Evolutionary conservation across 53 echinoderm and acorn worm genomes (phyloP).

Genomic region (Henricia sp.): DNA sequence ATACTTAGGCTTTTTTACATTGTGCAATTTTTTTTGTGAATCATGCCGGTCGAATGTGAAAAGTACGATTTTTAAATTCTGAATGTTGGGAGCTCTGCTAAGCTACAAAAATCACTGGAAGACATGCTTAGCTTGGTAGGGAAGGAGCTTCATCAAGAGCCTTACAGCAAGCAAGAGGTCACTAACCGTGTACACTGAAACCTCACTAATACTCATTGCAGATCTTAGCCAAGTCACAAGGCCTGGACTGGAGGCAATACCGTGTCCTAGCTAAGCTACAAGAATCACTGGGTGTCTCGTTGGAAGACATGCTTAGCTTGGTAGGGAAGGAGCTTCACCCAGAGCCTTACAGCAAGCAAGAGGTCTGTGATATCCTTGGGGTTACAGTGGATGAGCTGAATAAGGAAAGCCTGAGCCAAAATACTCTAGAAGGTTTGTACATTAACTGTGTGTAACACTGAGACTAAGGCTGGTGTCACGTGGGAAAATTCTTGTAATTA

Average conservation of each 20-base stretch:
- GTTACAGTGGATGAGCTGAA: constrained; percentile 86
- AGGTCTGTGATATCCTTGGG: constrained; percentile 80
- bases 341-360: constrained; percentile 80
- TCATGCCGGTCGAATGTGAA: too few species aligned
- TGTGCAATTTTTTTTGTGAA: too few species aligned
- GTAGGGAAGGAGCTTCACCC: constrained; percentile 71
- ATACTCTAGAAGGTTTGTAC: constrained; percentile 91
- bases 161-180: constrained; percentile 85
- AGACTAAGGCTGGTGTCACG: too few species aligned
- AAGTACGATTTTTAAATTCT: too few species aligned
- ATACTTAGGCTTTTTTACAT: too few species aligned
- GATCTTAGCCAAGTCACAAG: constrained; percentile 90
- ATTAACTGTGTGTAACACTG: too few species aligned
- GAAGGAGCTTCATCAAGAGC: constrained; percentile 69
- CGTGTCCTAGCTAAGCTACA: constrained; percentile 75
- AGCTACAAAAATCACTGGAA: constrained; percentile 73
- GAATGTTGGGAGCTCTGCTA: too few species aligned
- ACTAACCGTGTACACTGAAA: too few species aligned
- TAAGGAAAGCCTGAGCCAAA: constrained; percentile 77
- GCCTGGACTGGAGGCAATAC: constrained; percentile 86
- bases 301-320: constrained; percentile 75
- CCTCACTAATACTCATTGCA: constrained; percentile 10
- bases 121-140: constrained; percentile 78
- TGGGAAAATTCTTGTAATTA: too few species aligned
- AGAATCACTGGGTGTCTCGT: constrained; percentile 65